These are phyloP conservation scores for Tribolium madens DNA, from an alignment of 1,140 invertebrate genomes.

Conservation along the genomic window DNA sequence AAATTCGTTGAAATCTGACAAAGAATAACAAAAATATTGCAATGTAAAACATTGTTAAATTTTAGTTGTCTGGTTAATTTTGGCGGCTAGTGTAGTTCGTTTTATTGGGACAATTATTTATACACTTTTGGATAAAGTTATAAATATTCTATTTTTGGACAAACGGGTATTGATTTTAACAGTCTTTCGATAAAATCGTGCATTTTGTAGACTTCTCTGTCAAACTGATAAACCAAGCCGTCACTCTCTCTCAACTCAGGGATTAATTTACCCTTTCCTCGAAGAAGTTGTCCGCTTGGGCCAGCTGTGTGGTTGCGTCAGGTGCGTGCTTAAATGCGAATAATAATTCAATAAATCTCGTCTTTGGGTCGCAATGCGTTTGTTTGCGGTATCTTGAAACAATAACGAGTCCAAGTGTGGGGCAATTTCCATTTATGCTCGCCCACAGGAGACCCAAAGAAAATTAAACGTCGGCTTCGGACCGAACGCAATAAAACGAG, in stretches of 20 bases:
- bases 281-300: not conserved
- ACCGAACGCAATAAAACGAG: slow-evolving; percentile 50
- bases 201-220: no score
- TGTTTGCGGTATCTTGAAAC: slow-evolving; percentile 42
- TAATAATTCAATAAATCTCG: slow-evolving; percentile 32
- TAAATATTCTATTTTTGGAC: no score
- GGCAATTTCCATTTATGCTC: slow-evolving; percentile 52
- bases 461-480: slow-evolving; percentile 54
- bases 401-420: slow-evolving; percentile 43
- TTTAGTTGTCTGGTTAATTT: no score
- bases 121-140: no score
- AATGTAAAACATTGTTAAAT: no score
- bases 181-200: no score
- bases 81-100: no score
- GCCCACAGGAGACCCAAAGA: slow-evolving; percentile 50
- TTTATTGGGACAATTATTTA: no score
- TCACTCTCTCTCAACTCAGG: not conserved
- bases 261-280: not conserved
- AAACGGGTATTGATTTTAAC: no score
- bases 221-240: no score
- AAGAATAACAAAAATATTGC: no score
- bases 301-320: not conserved
- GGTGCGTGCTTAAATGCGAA: not conserved
- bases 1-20: no score
- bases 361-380: not conserved